These are phyloP conservation scores for Leptura quadrifasciata DNA, from an alignment of 2,888 invertebrate species.

Conservation along the genomic window DNA sequence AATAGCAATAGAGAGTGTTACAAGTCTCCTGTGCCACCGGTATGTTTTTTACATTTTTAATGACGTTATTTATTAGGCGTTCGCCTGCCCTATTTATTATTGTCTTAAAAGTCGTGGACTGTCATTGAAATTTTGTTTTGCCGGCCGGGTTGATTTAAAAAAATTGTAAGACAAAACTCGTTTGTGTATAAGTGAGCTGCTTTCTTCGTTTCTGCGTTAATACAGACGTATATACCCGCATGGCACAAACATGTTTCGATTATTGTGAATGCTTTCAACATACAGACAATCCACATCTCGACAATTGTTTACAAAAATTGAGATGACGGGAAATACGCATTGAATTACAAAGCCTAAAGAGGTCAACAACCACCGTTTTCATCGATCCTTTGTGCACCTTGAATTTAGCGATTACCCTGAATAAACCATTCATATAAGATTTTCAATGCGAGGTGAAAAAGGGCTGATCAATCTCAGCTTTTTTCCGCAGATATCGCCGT, in stretches of 20 bases:
- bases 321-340: not conserved
- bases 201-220: too few relatives aligned
- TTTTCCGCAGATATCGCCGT: conserved; percentile 7
- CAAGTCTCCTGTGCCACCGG: too few relatives aligned
- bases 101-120: too few relatives aligned
- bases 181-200: too few relatives aligned
- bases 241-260: not conserved
- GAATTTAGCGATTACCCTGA: not conserved
- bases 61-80: too few relatives aligned
- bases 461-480: conserved; percentile 17
- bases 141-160: too few relatives aligned
- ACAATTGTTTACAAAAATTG: not conserved
- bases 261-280: not conserved
- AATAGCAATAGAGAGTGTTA: too few relatives aligned
- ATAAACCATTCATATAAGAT: not conserved
- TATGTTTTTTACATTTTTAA: too few relatives aligned
- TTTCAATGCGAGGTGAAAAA: not conserved
- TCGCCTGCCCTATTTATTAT: too few relatives aligned
- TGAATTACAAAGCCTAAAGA: not conserved
- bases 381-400: conserved; percentile 12
- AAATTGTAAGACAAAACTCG: not conserved
- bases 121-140: too few relatives aligned
- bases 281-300: not conserved
- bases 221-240: too few relatives aligned
- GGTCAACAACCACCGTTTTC: conserved; percentile 19